Percentiles rank a stretch among this genome's conserved stretches.
Evolutionary conservation across 2,888 invertebrate genomes (phyloP).

Genomic region (Nomada fucata): DNA sequence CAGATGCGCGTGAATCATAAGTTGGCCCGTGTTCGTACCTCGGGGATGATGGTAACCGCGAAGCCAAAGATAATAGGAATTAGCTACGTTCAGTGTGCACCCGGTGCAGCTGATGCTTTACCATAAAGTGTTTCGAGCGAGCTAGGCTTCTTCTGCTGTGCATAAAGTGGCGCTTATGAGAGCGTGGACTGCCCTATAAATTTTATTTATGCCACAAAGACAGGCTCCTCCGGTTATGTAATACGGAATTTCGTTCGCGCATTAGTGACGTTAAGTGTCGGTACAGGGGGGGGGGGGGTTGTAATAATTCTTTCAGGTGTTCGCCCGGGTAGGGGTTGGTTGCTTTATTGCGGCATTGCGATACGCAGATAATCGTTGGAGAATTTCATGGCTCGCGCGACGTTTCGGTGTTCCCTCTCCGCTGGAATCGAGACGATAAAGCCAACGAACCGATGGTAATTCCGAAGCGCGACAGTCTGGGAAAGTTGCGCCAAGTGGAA

Average conservation of each 20-base stretch:
- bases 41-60: constrained; percentile 11
- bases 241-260: constrained; percentile 26
- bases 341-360: background rate
- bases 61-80: constrained; percentile 43
- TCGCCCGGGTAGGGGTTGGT: background rate
- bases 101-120: constrained; percentile 31
- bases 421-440: background rate
- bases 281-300: background rate
- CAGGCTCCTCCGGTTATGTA: constrained; percentile 20
- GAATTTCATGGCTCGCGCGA: constrained; percentile 5
- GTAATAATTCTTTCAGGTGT: constrained; percentile 18
- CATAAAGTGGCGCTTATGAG: constrained; percentile 1
- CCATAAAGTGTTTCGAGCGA: constrained; percentile 12
- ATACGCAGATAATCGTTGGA: background rate
- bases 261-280: background rate
- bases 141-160: background rate
- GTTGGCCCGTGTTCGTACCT: constrained; percentile 22
- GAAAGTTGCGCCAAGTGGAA: constrained; percentile 5
- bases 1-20: background rate
- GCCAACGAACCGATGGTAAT: background rate
- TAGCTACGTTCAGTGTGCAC: constrained; percentile 25
- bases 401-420: background rate
- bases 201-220: constrained; percentile 13
- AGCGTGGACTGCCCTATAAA: constrained; percentile 19
- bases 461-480: background rate